Evolutionary conservation across 2,797 vertebrate genomes (phyloP).

Genomic region (Danio tinwini): DNA sequence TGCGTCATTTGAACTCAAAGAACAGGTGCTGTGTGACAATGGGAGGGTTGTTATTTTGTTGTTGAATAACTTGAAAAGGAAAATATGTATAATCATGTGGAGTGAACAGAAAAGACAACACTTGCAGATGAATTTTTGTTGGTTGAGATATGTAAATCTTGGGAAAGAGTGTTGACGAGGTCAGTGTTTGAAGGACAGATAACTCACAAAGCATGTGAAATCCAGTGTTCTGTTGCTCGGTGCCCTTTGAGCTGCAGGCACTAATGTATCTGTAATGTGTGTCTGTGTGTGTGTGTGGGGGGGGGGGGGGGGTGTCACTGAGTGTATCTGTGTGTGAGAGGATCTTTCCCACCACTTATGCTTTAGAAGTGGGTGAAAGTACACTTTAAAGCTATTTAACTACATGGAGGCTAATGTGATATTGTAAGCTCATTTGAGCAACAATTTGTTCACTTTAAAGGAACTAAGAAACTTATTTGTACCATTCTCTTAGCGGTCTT

Average conservation of each 20-base stretch:
- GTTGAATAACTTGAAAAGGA: background rate
- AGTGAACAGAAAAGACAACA: background rate
- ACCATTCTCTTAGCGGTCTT: background rate
- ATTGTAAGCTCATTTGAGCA: background rate
- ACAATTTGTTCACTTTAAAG: background rate
- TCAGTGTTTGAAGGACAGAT: constrained; percentile 24
- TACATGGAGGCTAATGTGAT: background rate
- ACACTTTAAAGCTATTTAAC: background rate
- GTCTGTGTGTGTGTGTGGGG: background rate
- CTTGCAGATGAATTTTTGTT: constrained; percentile 5
- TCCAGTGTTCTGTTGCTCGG: background rate
- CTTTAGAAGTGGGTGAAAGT: background rate
- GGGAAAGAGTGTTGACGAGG: background rate
- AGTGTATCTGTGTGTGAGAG: background rate
- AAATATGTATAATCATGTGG: background rate
- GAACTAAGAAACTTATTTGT: background rate
- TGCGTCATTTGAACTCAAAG: background rate
- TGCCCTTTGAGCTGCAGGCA: background rate
- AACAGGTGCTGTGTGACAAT: constrained; percentile 2
- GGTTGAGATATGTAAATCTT: background rate
- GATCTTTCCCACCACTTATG: background rate
- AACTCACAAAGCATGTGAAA: background rate
- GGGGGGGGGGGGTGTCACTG: background rate
- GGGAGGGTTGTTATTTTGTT: background rate
- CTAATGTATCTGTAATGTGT: background rate